Evolutionary conservation across 2,113 vertebrate genomes (phyloP).

Genomic region (Sciurus niger): DNA sequence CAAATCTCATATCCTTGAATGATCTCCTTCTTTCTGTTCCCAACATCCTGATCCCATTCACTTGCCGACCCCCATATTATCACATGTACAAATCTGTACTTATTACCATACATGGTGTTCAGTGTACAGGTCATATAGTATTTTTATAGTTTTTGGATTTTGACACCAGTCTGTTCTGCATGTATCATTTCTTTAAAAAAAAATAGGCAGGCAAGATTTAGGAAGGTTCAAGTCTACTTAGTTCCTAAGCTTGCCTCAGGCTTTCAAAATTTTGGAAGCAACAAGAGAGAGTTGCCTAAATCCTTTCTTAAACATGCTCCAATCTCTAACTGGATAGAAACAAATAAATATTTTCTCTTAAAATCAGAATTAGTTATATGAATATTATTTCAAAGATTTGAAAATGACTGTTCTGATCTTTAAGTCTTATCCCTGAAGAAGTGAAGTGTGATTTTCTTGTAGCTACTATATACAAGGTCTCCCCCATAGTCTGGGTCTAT

Average conservation of each 20-base stretch:
- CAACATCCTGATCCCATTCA: neutral
- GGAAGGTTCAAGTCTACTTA: neutral
- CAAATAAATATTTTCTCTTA: neutral
- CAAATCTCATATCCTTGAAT: neutral
- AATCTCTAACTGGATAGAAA: neutral
- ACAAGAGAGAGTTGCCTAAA: neutral
- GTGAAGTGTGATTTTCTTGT: neutral
- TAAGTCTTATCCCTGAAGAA: neutral
- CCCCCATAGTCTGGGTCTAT: neutral
- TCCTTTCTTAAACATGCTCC: neutral
- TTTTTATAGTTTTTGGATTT: neutral
- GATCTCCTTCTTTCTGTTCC: neutral
- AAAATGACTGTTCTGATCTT: neutral
- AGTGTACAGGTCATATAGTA: neutral
- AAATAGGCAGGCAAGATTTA: neutral
- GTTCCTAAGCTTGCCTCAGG: neutral
- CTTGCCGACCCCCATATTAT: neutral
- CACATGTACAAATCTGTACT: neutral
- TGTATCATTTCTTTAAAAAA: neutral
- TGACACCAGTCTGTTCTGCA: neutral
- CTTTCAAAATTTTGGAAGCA: constrained; percentile 17
- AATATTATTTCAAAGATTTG: constrained; percentile 51
- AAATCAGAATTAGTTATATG: neutral
- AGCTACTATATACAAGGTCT: accelerated
- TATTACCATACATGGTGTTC: neutral